phyloP scores from a whole-genome alignment of 30 jellyfish, hydroid and myxozoan genomes.

The Aurelia aurita complex sp. Pacific region DNA sequence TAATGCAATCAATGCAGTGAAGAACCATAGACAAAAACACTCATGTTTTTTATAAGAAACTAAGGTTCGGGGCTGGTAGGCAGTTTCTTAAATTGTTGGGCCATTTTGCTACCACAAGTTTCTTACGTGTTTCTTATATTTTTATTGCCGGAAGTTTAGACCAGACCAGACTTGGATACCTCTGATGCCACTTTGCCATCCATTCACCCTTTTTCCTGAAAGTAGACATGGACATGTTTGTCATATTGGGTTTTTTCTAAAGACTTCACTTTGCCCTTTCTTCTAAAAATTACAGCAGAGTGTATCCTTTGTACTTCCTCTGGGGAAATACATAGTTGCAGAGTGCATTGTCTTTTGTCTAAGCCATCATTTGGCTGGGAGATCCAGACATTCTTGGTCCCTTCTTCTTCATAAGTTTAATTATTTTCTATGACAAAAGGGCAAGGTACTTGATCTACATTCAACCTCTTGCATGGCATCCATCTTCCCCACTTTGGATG shows the following conservation, averaged over 20 bases:
- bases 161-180: too few species aligned
- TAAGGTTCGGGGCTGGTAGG: too few species aligned
- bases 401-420: conserved; percentile 38
- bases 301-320: conserved; percentile 31
- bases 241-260: conserved; percentile 24
- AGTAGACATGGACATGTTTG: conserved; percentile 28
- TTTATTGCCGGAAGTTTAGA: too few species aligned
- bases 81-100: too few species aligned
- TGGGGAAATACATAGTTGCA: conserved; percentile 36
- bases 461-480: conserved; percentile 1
- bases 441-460: conserved; percentile 57
- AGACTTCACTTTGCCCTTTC: conserved; percentile 17
- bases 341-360: conserved; percentile 50
- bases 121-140: too few species aligned
- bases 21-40: too few species aligned
- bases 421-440: conserved; percentile 40
- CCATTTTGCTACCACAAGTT: too few species aligned
- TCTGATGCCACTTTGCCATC: conserved; percentile 27
- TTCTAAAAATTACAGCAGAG: conserved; percentile 32
- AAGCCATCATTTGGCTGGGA: conserved; percentile 48
- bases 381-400: conserved; percentile 45
- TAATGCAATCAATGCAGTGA: too few species aligned
- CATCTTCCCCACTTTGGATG: conserved; percentile 38
- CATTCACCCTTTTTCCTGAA: conserved; percentile 39
- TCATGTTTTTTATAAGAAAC: too few species aligned